phyloP scores from a whole-genome alignment of 2,113 vertebrate species.

The Catharus bicknelli region DNA sequence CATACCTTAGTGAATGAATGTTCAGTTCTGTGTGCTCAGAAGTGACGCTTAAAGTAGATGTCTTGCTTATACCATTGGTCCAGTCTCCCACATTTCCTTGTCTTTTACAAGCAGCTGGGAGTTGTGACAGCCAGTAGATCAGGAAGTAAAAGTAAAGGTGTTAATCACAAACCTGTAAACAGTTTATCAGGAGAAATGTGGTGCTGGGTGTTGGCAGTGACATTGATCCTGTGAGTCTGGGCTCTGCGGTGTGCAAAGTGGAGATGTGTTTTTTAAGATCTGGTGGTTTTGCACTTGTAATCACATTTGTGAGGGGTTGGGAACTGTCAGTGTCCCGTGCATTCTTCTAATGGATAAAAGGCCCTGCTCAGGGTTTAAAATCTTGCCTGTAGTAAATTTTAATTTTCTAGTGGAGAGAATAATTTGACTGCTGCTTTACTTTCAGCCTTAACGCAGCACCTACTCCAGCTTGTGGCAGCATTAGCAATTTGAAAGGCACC shows the following conservation, averaged over 20 bases:
- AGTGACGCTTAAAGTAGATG: background rate
- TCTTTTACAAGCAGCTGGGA: background rate
- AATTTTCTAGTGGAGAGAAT: background rate
- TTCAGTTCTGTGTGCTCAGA: background rate
- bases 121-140: background rate
- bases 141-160: background rate
- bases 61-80: background rate
- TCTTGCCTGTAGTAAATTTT: background rate
- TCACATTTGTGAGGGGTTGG: background rate
- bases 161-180: background rate
- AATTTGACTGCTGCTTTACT: slow-evolving; percentile 33
- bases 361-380: background rate
- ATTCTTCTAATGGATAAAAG: background rate
- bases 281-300: background rate
- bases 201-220: background rate
- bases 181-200: background rate
- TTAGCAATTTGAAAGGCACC: slow-evolving; percentile 83
- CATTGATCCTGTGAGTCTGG: background rate
- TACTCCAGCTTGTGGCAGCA: slow-evolving; percentile 78
- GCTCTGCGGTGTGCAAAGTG: background rate
- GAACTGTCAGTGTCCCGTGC: background rate
- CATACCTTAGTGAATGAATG: background rate
- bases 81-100: fast-evolving
- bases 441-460: slow-evolving; percentile 78
- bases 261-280: background rate